Evolutionary conservation across 2,888 invertebrate species (phyloP), one percentile per base, ranked within the genome.

Genomic region (Drosophila parthenogenetica): DNA sequence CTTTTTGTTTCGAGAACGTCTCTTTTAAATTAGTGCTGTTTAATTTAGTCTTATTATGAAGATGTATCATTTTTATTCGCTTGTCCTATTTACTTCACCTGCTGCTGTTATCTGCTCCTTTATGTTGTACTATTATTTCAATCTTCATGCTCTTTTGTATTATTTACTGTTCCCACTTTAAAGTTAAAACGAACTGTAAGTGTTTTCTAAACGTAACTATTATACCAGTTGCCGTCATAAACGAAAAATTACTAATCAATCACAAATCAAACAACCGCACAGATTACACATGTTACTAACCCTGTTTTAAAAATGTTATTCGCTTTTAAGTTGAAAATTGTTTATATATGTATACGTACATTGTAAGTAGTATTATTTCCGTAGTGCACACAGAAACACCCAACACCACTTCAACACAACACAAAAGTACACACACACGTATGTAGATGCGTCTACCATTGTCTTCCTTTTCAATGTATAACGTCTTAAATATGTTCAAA

Each of bases 141-240:
- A 57, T 49, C 74, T 84, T 81, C 61, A 69, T 59, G 81, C 77
- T 83, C 68, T 81, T 53, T 66, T 82, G 62, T 81, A 87, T 84
- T 81, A 79, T 83, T 70, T 77, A 53, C 51, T 66, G 60, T 77
- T 66, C 58, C 46, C 50, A 72, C 63, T 75, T 68, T 63, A 69
- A 69, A 79, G 55, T 80, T 70, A 50, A 69, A 62, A 53, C 64
- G 55, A 83, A 79, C 73, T 87, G 81, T 87, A 83, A 87, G 85
- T 85, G 79, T 71, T 16, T 50, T 81, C 64, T 81, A 68, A 61
- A 54, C 16, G 51, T 63, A 53, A 66, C 19, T 59, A 69, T 64
- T 58, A 49, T 53, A 64, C 22, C 46, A 43, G 37, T 64, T 64
- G 29, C 43, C 32, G 45, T 65, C 58, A 29, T 48, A 71, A 45